Base-by-base conservation (phyloP, 2,888 invertebrate genomes). In the Lasioglossum lativentre region DNA sequence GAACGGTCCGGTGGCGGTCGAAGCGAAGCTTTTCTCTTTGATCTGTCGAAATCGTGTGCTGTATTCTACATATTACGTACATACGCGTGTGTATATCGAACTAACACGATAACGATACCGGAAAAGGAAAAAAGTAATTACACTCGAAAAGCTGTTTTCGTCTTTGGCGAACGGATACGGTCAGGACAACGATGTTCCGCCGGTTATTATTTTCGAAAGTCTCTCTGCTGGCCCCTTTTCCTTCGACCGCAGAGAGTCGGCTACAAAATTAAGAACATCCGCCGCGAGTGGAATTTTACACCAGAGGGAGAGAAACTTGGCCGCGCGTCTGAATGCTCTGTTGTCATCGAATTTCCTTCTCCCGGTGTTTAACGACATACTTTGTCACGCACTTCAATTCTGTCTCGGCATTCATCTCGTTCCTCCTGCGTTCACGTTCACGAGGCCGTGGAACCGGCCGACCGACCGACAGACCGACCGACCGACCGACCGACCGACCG, bases 201-300 rank as follows among this genome's bases (percentile, higher is more conserved):
- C 34, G 68, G 16, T 78, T 70, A 56, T 82, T 71, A 66, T 85
- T 89, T 84, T 82, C 75, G 82, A 82, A 85, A 87, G 70, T 74
- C 66, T 56, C 56, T n/a, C 4, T 14, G 2, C 4, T 59, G 45
- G 75, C 19, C 75, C 75, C 71, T 73, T 56, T 83, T 82, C 81
- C 42, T 47, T 85, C 75, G 78, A 75, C 82, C 86, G 63, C 86
- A 89, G 82, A 80, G 79, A 80, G 79, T 80, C 83, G 83, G 93
- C 93, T 92, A 89, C 94, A 90, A 94, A 93, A 94, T 94, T 92
- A 91, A 92, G 90, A 91, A 90, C 90, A 93, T 94, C 94, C 93
- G 90, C 86, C 75, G 81, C 81, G 73, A 52, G 40, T 47, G 80
- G 74, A 79, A 80, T 71, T 83, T 82, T 40, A 42, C 72, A 79